phyloP scores from a whole-genome alignment of 2,797 vertebrate species.

The Gymnothorax reevesii region DNA sequence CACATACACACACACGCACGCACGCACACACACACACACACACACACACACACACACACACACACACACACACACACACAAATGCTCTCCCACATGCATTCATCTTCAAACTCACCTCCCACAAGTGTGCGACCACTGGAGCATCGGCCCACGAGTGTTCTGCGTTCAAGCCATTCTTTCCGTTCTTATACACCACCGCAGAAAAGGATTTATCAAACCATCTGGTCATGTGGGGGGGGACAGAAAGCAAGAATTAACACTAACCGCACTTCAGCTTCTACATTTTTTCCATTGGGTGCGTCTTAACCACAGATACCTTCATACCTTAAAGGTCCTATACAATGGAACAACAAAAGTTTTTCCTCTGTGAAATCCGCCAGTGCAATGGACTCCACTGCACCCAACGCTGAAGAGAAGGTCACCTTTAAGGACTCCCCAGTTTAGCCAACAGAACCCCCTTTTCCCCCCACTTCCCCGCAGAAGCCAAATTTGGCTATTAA shows the following conservation, averaged over 20 bases:
- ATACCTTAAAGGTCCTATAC: too few species aligned
- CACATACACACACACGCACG: neutral
- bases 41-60: neutral
- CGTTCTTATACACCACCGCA: constrained; percentile 82
- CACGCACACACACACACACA: neutral
- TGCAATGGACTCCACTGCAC: too few species aligned
- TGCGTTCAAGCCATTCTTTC: constrained; percentile 83
- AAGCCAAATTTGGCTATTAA: too few species aligned
- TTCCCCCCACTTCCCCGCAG: too few species aligned
- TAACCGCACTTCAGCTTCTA: neutral
- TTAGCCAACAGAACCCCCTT: too few species aligned
- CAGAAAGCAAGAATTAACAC: neutral
- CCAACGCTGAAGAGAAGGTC: too few species aligned
- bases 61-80: neutral
- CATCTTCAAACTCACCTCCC: constrained; percentile 75
- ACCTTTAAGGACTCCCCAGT: too few species aligned
- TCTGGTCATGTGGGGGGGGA: constrained; percentile 48
- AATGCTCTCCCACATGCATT: neutral
- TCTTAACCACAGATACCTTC: neutral
- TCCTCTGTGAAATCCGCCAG: too few species aligned
- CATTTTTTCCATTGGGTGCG: neutral
- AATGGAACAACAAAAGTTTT: too few species aligned
- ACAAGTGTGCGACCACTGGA: constrained; percentile 81
- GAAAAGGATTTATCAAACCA: constrained; percentile 86
- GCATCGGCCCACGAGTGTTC: constrained; percentile 90